A percentile compares a stretch with the other conserved stretches of the same genome.
phyloP scores from a whole-genome alignment of 2,888 invertebrate species.

The Acleris literana region DNA sequence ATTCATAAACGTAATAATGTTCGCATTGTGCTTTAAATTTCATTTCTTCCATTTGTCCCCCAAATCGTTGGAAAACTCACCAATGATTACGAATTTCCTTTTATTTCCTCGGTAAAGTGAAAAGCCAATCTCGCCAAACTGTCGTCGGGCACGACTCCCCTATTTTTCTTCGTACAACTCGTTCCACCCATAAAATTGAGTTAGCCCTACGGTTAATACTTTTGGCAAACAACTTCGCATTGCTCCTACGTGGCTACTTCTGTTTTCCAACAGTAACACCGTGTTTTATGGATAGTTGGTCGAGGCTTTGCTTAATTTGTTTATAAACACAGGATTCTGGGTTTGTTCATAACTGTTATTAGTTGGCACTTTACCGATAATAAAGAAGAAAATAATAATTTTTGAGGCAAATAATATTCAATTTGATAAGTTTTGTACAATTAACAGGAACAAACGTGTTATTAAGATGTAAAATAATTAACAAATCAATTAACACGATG shows the following conservation, averaged over 20 bases:
- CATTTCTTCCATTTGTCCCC: slow-evolving; percentile 13
- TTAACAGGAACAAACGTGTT: too few relatives aligned
- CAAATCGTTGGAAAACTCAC: slow-evolving; percentile 37
- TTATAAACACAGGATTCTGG: neutral
- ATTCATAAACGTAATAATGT: neutral
- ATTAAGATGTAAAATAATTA: too few relatives aligned
- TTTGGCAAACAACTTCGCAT: slow-evolving; percentile 63
- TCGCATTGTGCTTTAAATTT: neutral
- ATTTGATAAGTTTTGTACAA: too few relatives aligned
- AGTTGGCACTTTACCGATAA: too few relatives aligned
- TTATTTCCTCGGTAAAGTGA: slow-evolving; percentile 47
- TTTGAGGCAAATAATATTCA: too few relatives aligned
- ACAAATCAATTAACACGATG: too few relatives aligned
- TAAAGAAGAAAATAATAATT: too few relatives aligned
- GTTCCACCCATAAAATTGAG: slow-evolving; percentile 70
- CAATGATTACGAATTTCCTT: slow-evolving; percentile 39
- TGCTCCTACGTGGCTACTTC: slow-evolving; percentile 28
- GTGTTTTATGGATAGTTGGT: slow-evolving; percentile 20
- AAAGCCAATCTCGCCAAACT: slow-evolving; percentile 55
- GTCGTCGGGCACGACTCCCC: slow-evolving; percentile 48
- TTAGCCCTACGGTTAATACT: slow-evolving; percentile 67
- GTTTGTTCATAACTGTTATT: too few relatives aligned
- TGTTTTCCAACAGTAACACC: slow-evolving; percentile 22
- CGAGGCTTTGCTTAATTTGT: neutral
- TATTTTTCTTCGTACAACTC: slow-evolving; percentile 53